phyloP scores from a whole-genome alignment of 2,113 vertebrate genomes.

The Atherinomorus stipes region DNA sequence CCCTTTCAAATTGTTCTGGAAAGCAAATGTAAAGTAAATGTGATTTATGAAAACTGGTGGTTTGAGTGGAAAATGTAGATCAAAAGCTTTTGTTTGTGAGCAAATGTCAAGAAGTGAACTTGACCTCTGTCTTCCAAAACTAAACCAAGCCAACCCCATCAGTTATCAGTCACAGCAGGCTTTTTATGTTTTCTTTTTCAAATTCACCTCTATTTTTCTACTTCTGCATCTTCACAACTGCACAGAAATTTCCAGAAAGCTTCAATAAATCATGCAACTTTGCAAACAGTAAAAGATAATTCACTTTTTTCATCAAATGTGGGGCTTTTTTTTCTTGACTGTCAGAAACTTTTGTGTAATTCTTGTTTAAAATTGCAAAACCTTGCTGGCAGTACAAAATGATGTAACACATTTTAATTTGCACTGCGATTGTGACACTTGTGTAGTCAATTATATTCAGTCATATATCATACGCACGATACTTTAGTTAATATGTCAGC shows the following conservation, averaged over 20 bases:
- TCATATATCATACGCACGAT: neutral
- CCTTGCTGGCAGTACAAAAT: no score
- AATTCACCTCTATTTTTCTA: neutral
- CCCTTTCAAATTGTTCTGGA: neutral
- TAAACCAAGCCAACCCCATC: no score
- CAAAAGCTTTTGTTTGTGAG: conserved; percentile 22
- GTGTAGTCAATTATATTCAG: no score
- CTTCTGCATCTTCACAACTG: neutral
- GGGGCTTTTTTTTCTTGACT: no score
- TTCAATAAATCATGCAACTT: neutral
- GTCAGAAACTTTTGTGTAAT: no score
- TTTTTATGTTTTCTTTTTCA: conserved; percentile 10
- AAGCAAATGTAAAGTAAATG: neutral
- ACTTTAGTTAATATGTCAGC: neutral
- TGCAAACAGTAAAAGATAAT: neutral
- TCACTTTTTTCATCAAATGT: no score
- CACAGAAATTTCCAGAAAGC: neutral
- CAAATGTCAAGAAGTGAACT: conserved; percentile 22
- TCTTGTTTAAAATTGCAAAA: no score
- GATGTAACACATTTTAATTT: no score
- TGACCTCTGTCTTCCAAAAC: conserved; percentile 13
- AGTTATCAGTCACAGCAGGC: neutral
- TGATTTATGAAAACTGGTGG: neutral
- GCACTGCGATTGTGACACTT: no score
- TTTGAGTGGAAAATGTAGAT: neutral